Base-by-base conservation (phyloP, 2,888 invertebrate genomes). In the Drosophila emarginata region DNA sequence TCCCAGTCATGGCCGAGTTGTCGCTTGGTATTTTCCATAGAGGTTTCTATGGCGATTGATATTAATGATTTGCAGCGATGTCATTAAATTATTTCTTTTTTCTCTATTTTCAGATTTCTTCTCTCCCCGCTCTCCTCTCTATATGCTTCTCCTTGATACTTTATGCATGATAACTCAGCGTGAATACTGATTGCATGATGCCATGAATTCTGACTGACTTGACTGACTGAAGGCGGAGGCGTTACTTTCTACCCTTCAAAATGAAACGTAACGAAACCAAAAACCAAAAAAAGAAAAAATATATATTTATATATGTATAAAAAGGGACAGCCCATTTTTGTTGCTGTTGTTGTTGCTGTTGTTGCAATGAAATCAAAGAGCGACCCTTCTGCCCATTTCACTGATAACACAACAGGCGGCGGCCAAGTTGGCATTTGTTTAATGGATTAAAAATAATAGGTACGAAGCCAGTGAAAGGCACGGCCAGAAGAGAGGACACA, bases 391-490 rank as follows among this genome's bases (percentile, higher is more conserved):
- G 70, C 74, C 82, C 88, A 72, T 79, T 77, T 72, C 39, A 53
- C 58, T 82, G 82, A 82, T 82, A 82, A 87, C 82, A 72, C 74
- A 76, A 70, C 67, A 67, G 70, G 71, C 70, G 68, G 70, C 61
- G 51, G 28, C 36, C 36, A 82, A 74, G 83, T 74, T 77, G 76
- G 80, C 84, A 84, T 84, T 84, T 83, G 88, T 84, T 84, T 87
- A 88, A 84, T 88, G 83, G 88, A 84, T 84, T 88, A 88, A 83
- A 88, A 86, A 86, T 78, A 88, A 84, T 86, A 76, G 67, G 68
- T 57, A 68, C 72, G 37, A 53, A 54, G 56, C 45, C 21, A 45
- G 45, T 45, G 45, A 40, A 64, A 28, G 40, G 58, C 45, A 57
- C 36, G 21, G 21, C 18, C 14, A 36, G n/a, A n/a, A n/a, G n/a